Base-by-base conservation (phyloP, 2,113 vertebrate genomes). In the Python bivittatus region DNA sequence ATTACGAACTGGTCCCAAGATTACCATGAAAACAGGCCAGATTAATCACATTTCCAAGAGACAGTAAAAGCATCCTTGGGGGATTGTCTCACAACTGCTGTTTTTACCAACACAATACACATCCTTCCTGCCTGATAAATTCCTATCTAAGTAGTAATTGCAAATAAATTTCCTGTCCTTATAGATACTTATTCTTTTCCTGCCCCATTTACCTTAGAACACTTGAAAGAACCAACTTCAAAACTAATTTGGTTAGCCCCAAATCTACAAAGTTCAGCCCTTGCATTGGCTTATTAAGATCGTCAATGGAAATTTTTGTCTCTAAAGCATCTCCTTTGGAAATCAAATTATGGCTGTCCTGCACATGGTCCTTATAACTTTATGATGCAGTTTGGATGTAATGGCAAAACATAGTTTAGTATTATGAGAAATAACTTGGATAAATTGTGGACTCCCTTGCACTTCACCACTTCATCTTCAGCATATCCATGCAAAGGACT, bases 41-140 rank as follows among this genome's bases (percentile, higher is more conserved):
- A 88, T 89, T 89, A 89, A 88, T 88, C 88, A 89, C 58, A 89
- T 68, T 79, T 44, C 44, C 33, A 79, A 53, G 29, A 79, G 33
- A 79, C 44, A 33, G 52, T 79, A 54, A 17, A 84, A 91, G 29
- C 60, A 6, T 27, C 3, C 54, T 10, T 7, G 22, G 57, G 64
- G 83, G 20, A 61, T 13, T 91, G 9, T 60, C 4, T 79, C 53
- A 72, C 33, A 88, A 44, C 33, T 25, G 29, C 9, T 79, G 53
- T 79, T 42, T 54, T 22, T 68, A 42, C 84, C 23, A 27, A 23
- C 22, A 57, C 48, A 23, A 68, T 54, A 23, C 8, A 23, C 20
- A 79, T 90, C n/a, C 23, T 72, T 33, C 54, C 38, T 58, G n/a
- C 33, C 89, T 84, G 58, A 87, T 68, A 68, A 86, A 48, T 52